phyloP scores from a whole-genome alignment of 2,888 invertebrate genomes.

The Parelbella ahira region DNA sequence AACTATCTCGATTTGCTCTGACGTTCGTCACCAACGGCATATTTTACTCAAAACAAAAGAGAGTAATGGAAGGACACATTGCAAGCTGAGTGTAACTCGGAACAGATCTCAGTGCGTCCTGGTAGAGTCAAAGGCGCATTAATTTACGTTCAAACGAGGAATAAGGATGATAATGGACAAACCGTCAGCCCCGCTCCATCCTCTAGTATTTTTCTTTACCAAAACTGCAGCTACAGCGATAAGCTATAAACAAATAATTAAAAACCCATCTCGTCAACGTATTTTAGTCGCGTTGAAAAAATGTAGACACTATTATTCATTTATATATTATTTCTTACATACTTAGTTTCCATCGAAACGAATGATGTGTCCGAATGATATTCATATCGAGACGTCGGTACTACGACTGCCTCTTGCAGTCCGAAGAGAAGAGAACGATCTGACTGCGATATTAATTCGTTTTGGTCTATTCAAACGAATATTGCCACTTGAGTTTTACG shows the following conservation, averaged over 20 bases:
- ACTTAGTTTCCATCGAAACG: conserved; percentile 43
- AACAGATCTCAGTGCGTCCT: no score
- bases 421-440: conserved; percentile 1
- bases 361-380: conserved; percentile 74
- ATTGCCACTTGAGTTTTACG: no score
- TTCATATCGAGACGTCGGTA: conserved; percentile 39
- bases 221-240: conserved; percentile 56
- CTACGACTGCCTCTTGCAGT: conserved; percentile 28
- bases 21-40: no score
- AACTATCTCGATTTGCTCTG: no score
- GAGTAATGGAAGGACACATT: no score
- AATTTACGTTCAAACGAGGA: no score
- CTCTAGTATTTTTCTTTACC: conserved; percentile 37
- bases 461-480: no score
- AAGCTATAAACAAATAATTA: conserved; percentile 69
- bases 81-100: no score
- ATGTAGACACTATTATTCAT: conserved; percentile 46
- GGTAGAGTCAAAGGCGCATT: no score
- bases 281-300: conserved; percentile 46
- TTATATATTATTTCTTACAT: conserved; percentile 40
- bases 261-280: conserved; percentile 49
- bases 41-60: no score
- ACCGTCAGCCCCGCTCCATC: background rate
- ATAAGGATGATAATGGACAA: no score
- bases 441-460: conserved; percentile 9